phyloP scores from a whole-genome alignment of 2,113 vertebrate species.

The Struthidea cinerea region DNA sequence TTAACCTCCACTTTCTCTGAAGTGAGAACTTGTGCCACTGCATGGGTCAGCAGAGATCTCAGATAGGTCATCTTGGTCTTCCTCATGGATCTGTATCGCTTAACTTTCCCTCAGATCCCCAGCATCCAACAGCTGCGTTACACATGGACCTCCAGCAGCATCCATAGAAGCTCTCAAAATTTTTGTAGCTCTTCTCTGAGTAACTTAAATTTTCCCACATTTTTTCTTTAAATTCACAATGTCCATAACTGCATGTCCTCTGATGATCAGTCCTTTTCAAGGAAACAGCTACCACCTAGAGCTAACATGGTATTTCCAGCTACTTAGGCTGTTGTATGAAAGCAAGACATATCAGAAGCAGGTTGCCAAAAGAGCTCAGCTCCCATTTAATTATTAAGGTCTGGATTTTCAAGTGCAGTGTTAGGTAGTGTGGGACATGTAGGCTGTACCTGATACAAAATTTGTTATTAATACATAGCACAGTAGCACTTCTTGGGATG shows the following conservation, averaged over 20 bases:
- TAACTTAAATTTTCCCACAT: not conserved
- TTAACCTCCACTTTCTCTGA: not conserved
- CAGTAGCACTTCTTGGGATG: not conserved
- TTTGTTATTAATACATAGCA: not conserved
- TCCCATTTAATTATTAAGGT: not conserved
- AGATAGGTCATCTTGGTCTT: not conserved
- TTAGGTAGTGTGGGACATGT: not conserved
- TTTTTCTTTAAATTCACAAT: not conserved
- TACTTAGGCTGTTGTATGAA: not conserved
- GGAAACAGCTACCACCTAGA: not conserved
- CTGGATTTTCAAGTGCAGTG: not conserved
- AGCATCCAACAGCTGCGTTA: not conserved
- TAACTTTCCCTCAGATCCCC: not conserved
- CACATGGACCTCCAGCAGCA: not conserved
- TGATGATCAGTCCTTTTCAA: not conserved
- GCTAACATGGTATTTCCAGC: not conserved
- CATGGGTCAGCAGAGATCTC: not conserved
- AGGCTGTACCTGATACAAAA: not conserved
- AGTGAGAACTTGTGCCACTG: not conserved
- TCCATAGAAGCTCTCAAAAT: not conserved
- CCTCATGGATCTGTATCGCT: not conserved
- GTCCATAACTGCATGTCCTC: not conserved
- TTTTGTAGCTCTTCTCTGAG: not conserved
- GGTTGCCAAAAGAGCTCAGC: not conserved
- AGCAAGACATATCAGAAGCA: not conserved